Evolutionary conservation across 2,888 invertebrate genomes (phyloP).

Genomic region (Cylindroiulus punctatus): DNA sequence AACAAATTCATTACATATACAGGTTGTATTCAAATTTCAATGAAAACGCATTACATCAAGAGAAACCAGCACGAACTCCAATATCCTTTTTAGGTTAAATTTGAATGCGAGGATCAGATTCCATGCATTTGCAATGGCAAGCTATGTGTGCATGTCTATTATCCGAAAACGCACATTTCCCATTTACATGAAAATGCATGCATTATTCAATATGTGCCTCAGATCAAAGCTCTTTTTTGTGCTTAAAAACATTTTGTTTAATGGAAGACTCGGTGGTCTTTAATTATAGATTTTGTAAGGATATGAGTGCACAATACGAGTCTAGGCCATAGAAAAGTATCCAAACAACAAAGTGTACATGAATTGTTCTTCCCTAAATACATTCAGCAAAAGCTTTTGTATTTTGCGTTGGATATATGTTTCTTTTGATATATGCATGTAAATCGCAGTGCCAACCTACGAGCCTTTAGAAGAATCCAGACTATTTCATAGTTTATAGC

Average conservation of each 20-base stretch:
- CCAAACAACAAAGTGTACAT: neutral
- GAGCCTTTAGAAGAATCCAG: too few species aligned
- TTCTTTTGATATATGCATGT: too few species aligned
- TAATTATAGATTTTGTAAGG: neutral
- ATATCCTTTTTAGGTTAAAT: neutral
- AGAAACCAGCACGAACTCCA: neutral
- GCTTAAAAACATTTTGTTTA: constrained; percentile 14
- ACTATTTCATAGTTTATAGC: too few species aligned
- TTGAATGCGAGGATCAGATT: neutral
- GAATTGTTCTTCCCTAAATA: neutral
- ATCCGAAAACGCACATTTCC: neutral
- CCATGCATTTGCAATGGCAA: neutral
- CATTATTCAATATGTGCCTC: constrained; percentile 20
- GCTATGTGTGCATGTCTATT: neutral
- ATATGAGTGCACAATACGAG: neutral
- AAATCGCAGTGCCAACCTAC: too few species aligned
- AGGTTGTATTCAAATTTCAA: neutral
- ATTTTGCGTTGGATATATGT: neutral
- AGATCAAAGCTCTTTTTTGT: neutral
- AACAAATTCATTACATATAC: too few species aligned
- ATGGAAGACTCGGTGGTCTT: constrained; percentile 15
- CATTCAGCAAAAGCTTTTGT: neutral
- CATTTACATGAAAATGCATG: neutral
- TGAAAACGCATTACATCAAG: neutral
- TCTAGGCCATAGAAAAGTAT: neutral